phyloP scores from a whole-genome alignment of 1,140 invertebrate species.

The Periplaneta americana region DNA sequence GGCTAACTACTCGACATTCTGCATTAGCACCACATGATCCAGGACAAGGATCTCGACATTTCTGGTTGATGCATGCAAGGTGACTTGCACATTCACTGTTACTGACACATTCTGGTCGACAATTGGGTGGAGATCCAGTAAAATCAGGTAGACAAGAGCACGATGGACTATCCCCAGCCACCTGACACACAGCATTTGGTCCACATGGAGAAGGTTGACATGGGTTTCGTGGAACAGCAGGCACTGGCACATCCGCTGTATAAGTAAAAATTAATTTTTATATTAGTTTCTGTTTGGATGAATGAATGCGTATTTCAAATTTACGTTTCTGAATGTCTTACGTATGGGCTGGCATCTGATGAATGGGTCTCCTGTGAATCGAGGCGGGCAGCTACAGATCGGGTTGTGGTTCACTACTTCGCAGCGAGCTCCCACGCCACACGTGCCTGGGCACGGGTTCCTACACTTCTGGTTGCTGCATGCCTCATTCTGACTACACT shows the following conservation, averaged over 20 bases:
- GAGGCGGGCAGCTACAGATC: slow-evolving; percentile 43
- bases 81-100: slow-evolving; percentile 57
- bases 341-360: slow-evolving; percentile 20
- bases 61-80: slow-evolving; percentile 57
- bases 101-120: slow-evolving; percentile 61
- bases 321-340: slow-evolving; percentile 24
- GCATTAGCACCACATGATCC: slow-evolving; percentile 52
- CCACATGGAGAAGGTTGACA: slow-evolving; percentile 60
- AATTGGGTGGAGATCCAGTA: slow-evolving; percentile 53
- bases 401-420: slow-evolving; percentile 49
- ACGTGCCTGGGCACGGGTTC: slow-evolving; percentile 45
- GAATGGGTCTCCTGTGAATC: slow-evolving; percentile 49
- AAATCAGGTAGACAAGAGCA: slow-evolving; percentile 57
- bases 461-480: slow-evolving; percentile 45
- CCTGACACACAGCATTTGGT: slow-evolving; percentile 55
- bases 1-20: slow-evolving; percentile 48
- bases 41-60: slow-evolving; percentile 47
- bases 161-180: slow-evolving; percentile 46
- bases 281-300: not conserved
- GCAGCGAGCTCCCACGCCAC: slow-evolving; percentile 48
- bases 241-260: not conserved
- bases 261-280: not conserved
- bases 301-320: not conserved
- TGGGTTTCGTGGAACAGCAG: slow-evolving; percentile 39
- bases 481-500: slow-evolving; percentile 42